A percentile compares a stretch with the other conserved stretches of the same genome.
Conservation (phyloP, 2,797 vertebrate species). For the Typhlichthys subterraneus region DNA sequence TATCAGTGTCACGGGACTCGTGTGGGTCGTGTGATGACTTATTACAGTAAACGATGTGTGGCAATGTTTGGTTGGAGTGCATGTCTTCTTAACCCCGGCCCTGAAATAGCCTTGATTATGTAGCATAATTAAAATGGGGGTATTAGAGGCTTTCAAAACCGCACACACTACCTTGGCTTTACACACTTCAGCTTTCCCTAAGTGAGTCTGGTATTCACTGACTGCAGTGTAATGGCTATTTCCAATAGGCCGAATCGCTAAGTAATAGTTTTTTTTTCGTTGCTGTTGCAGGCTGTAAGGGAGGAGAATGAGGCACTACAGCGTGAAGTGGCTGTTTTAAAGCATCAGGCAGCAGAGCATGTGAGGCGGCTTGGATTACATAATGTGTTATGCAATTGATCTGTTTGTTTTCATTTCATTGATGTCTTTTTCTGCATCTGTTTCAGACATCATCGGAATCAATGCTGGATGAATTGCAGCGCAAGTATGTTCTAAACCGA, state of each 20-base stretch:
- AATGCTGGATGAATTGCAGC: conserved; percentile 86
- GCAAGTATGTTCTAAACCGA: conserved; percentile 80
- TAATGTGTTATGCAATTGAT: not conserved
- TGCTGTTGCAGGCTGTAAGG: conserved; percentile 79
- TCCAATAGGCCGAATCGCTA: conserved; percentile 7
- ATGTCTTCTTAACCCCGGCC: no score
- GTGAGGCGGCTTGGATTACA: conserved; percentile 56
- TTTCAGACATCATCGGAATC: conserved; percentile 83
- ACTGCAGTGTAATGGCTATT: conserved; percentile 32
- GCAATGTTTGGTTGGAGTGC: no score
- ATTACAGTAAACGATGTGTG: no score
- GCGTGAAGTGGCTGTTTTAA: conserved; percentile 81
- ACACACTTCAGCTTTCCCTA: conserved; percentile 12
- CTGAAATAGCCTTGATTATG: no score
- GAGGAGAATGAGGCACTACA: conserved; percentile 82
- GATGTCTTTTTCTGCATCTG: conserved; percentile 21
- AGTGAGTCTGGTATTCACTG: conserved; percentile 20
- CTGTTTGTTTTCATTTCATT: conserved; percentile 4
- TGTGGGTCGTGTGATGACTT: no score
- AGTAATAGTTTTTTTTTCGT: conserved; percentile 13
- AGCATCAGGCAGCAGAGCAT: conserved; percentile 82
- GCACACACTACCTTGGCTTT: conserved; percentile 4
- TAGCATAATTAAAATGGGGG: not conserved
- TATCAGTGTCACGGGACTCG: no score
- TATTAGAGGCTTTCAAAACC: not conserved